Evolutionary conservation across 2,797 vertebrate species (phyloP).

Genomic region (Poeciliopsis gracilis): DNA sequence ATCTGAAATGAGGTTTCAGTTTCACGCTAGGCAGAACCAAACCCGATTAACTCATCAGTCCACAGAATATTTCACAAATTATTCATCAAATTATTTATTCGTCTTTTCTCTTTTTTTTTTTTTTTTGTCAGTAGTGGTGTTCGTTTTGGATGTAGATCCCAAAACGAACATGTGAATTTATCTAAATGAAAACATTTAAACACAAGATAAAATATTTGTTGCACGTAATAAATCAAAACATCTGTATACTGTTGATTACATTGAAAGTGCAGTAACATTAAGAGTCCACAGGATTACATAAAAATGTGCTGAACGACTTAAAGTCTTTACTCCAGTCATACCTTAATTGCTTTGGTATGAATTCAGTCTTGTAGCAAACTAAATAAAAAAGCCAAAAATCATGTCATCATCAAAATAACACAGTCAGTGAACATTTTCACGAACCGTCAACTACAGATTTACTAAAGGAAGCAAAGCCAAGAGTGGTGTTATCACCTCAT

Average conservation of each 20-base stretch:
- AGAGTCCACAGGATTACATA: not conserved
- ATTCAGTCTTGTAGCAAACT: not conserved
- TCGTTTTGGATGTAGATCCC: not conserved
- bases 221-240: not conserved
- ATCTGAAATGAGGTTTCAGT: not conserved
- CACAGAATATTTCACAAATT: not conserved
- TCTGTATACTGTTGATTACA: not conserved
- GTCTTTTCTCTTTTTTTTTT: not conserved
- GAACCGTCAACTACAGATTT: not conserved
- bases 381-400: not conserved
- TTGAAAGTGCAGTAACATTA: not conserved
- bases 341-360: not conserved
- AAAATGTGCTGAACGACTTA: not conserved
- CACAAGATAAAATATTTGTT: not conserved
- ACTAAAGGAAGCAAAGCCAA: not conserved
- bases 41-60: not conserved
- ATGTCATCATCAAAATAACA: not conserved
- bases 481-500: not conserved
- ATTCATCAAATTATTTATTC: not conserved
- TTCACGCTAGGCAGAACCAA: not conserved
- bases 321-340: not conserved
- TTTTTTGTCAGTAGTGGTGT: not conserved
- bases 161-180: not conserved
- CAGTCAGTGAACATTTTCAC: not conserved
- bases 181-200: not conserved